Percentiles rank a stretch among this genome's conserved stretches.
phyloP scores from a whole-genome alignment of 2,888 invertebrate species.

The Lepetodrilus schrolli region DNA sequence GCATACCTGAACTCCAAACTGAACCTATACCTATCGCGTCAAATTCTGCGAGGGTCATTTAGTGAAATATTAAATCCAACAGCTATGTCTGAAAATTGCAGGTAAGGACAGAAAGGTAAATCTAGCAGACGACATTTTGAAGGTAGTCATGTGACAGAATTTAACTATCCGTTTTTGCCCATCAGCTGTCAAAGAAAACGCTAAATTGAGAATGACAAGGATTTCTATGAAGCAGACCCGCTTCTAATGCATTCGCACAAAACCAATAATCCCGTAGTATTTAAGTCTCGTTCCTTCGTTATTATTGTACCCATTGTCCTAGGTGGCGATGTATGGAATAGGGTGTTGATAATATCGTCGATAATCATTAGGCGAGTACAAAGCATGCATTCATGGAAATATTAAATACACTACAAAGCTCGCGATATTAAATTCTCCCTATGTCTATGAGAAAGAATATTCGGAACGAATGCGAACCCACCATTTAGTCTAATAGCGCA shows the following conservation, averaged over 20 bases:
- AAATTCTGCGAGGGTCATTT: too few species aligned
- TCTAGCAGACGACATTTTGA: neutral
- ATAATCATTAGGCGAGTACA: conserved; percentile 6
- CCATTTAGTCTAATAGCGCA: neutral
- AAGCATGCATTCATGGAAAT: neutral
- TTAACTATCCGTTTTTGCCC: neutral
- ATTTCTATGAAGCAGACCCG: neutral
- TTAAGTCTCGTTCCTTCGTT: neutral
- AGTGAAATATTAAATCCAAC: too few species aligned
- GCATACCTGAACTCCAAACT: too few species aligned
- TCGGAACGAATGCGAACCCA: neutral
- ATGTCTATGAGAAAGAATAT: neutral
- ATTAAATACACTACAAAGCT: conserved; percentile 22
- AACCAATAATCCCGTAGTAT: conserved; percentile 5
- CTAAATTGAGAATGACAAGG: conserved; percentile 6
- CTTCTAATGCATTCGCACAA: neutral
- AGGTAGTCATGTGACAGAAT: neutral
- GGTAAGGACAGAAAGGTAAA: neutral
- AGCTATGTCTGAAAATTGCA: too few species aligned
- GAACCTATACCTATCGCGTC: too few species aligned
- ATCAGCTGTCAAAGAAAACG: neutral
- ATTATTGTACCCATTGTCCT: neutral
- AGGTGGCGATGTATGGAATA: neutral
- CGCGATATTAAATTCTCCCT: conserved; percentile 18
- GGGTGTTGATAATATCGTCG: conserved; percentile 14